These are phyloP conservation scores for Xenopus petersii DNA, from an alignment of 2,797 vertebrate genomes.

Conservation along the genomic window DNA sequence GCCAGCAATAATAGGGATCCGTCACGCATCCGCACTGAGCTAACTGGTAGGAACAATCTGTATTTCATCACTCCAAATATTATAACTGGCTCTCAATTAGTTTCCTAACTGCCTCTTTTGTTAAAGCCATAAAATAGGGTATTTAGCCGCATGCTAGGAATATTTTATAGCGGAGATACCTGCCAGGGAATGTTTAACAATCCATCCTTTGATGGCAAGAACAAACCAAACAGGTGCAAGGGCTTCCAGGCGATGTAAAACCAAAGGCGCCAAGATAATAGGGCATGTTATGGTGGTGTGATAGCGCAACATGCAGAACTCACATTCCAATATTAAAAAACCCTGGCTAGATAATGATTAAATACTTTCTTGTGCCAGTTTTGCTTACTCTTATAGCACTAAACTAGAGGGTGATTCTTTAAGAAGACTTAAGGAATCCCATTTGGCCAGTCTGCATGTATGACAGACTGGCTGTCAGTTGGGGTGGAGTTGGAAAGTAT, in stretches of 20 bases:
- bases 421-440: too few relatives aligned
- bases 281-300: too few relatives aligned
- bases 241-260: neutral
- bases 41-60: conserved; percentile 1
- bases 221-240: conserved; percentile 2
- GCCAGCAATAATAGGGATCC: neutral
- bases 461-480: too few relatives aligned
- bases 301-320: too few relatives aligned
- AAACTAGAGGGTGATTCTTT: too few relatives aligned
- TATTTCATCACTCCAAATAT: conserved; percentile 36
- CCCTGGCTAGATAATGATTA: too few relatives aligned
- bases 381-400: too few relatives aligned
- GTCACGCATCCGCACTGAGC: neutral
- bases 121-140: conserved; percentile 7
- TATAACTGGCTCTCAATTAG: conserved; percentile 37
- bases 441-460: too few relatives aligned
- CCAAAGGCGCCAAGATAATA: neutral
- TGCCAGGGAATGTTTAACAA: conserved; percentile 17
- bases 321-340: too few relatives aligned
- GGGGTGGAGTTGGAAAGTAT: too few relatives aligned
- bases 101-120: conserved; percentile 39
- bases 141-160: conserved; percentile 7
- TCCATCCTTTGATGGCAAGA: conserved; percentile 16
- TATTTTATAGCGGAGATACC: conserved; percentile 6
- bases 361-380: too few relatives aligned